These are phyloP conservation scores for Cactoblastis cactorum DNA, from an alignment of 2,888 invertebrate species.

Conservation along the genomic window DNA sequence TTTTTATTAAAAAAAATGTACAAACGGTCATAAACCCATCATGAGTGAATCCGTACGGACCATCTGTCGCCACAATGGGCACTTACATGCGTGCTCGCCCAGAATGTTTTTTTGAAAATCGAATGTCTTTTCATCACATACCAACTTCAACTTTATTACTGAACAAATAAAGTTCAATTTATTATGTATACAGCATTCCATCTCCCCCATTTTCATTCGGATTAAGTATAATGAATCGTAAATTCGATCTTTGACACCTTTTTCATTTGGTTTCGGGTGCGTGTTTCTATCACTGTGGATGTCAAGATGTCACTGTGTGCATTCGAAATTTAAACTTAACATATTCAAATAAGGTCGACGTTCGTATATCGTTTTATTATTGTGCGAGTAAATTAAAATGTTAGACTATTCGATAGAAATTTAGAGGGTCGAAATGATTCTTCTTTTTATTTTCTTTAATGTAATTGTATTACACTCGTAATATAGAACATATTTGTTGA, in stretches of 20 bases:
- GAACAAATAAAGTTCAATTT: constrained; percentile 24
- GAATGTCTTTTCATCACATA: constrained; percentile 28
- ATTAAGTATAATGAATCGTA: constrained; percentile 79
- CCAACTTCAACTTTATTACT: constrained; percentile 11
- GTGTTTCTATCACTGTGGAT: constrained; percentile 63
- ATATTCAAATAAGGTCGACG: constrained; percentile 20
- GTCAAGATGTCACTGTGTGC: constrained; percentile 16
- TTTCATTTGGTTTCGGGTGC: constrained; percentile 72
- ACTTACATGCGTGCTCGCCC: constrained; percentile 69
- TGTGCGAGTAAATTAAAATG: constrained; percentile 60
- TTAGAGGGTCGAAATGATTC: constrained; percentile 46
- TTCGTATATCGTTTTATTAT: constrained; percentile 17
- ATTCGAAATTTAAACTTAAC: constrained; percentile 24
- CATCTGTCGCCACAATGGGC: constrained; percentile 76
- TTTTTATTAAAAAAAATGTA: constrained; percentile 23
- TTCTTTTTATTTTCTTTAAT: constrained; percentile 51
- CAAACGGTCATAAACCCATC: constrained; percentile 35
- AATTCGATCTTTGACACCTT: constrained; percentile 80
- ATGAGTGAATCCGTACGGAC: constrained; percentile 49
- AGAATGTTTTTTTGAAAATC: constrained; percentile 64
- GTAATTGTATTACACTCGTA: constrained; percentile 59
- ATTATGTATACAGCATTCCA: not conserved
- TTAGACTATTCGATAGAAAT: constrained; percentile 49
- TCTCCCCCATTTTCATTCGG: constrained; percentile 65
- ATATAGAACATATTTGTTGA: constrained; percentile 57